Evolutionary conservation across 2,888 invertebrate genomes (phyloP), one percentile per base, ranked within the genome.

Genomic region (Trileptium ribeirensis): DNA sequence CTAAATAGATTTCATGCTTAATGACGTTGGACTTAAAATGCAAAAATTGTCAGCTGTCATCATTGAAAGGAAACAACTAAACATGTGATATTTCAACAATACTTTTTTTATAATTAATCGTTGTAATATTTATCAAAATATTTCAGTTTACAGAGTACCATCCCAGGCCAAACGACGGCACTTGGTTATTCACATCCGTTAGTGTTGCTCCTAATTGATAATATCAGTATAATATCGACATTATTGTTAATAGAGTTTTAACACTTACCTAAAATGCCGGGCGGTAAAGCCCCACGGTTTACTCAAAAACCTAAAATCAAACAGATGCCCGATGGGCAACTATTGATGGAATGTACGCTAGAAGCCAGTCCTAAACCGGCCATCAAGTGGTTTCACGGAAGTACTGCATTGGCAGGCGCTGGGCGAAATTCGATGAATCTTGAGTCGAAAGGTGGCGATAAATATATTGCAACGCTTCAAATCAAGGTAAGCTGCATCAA

Each of bases 261-360:
- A 15, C 51, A 15, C 51, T 8, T 24, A 15, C 8, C 51, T 15
- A 51, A 8, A 51, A 88, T 88, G 88, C 87, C 88, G 83, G 88
- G 87, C 82, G 96, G 96, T 89, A 93, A 95, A 90, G 96, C 97
- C 90, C 97, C 97, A 89, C 96, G 96, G 89, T 97, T 97, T 91
- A 94, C 95, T 90, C 95, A 96, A 92, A 97, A 97, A 91, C 97
- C 97, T 84, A 93, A 95, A 87, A 97, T 97, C 90, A 92, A 96
- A 89, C 97, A 97, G 91, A 96, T 96, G 90, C 85, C 87, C 78
- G 81, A 79, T 29, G 88, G 88, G 81, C 87, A 88, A 84, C 85
- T 88, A 85, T 83, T 88, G 84, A 88, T 88, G 88, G 87, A 88
- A 84, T 87, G 87, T 84, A 82, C 83, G 79, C 84, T 87, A 67